These are phyloP conservation scores for Colossoma macropomum DNA, from an alignment of 2,113 vertebrate species.

Conservation along the genomic window DNA sequence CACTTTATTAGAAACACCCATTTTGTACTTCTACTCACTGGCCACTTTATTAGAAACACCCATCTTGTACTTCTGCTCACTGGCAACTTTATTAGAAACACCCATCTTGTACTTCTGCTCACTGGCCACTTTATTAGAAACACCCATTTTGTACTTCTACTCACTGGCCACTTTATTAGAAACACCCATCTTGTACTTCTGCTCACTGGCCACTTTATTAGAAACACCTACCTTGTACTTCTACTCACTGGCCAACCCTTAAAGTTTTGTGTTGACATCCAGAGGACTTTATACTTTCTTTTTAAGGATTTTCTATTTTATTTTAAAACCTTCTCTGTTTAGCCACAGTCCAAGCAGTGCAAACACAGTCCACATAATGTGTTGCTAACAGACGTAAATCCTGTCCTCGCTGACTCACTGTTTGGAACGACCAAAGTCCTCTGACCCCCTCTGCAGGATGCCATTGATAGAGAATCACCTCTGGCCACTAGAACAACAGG, in stretches of 20 bases:
- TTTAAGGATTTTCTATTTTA: background rate
- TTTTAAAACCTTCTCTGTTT: background rate
- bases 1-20: no score
- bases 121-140: background rate
- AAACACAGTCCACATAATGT: background rate
- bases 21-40: background rate
- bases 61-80: background rate
- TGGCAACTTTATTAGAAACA: background rate
- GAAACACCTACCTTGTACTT: no score
- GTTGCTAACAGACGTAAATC: background rate
- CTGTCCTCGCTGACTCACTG: conserved; percentile 22
- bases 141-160: no score
- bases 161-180: no score
- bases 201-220: no score
- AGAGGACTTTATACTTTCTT: background rate
- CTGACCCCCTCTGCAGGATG: conserved; percentile 48
- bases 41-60: background rate
- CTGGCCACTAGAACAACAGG: conserved; percentile 57
- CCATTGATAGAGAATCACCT: conserved; percentile 50
- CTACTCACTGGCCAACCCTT: background rate
- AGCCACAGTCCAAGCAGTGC: background rate
- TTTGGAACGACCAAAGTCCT: conserved; percentile 28
- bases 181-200: no score
- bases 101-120: background rate
- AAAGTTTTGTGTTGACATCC: background rate